These are phyloP conservation scores for Drosophila merina DNA, from an alignment of 2,888 invertebrate species.

Conservation along the genomic window DNA sequence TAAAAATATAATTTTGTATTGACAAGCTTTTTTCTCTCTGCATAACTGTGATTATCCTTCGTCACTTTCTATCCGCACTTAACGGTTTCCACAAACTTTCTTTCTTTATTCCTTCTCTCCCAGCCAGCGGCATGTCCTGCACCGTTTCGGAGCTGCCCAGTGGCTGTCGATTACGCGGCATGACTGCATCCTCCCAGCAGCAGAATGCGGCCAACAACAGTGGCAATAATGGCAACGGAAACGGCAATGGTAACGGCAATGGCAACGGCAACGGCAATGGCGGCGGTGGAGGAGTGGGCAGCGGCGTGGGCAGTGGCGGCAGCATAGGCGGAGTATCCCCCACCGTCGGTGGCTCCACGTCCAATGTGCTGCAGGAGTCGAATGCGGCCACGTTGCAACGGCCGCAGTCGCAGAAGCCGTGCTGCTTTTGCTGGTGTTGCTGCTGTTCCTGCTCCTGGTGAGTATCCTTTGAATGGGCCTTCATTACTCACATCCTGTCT, in stretches of 20 bases:
- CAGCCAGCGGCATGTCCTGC: constrained; percentile 85
- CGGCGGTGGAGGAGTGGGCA: constrained; percentile 63
- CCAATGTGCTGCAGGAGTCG: constrained; percentile 82
- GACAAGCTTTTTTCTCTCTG: not conserved
- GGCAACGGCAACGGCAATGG: constrained; percentile 60
- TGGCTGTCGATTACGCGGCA: constrained; percentile 84
- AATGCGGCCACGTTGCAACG: constrained; percentile 79
- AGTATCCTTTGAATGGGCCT: constrained; percentile 65
- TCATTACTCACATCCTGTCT: constrained; percentile 22
- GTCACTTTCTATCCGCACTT: not conserved
- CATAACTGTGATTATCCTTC: not conserved
- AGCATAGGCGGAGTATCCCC: constrained; percentile 69
- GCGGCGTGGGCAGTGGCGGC: constrained; percentile 75
- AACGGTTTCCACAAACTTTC: constrained; percentile 6
- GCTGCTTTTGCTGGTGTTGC: constrained; percentile 89
- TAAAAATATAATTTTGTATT: not conserved
- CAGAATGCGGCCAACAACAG: constrained; percentile 74
- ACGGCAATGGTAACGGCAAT: constrained; percentile 71
- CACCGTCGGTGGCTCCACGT: constrained; percentile 69
- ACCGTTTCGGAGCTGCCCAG: constrained; percentile 85
- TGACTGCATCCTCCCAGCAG: constrained; percentile 83
- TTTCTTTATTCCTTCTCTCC: constrained; percentile 17
- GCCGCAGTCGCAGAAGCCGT: constrained; percentile 86
- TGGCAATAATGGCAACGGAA: constrained; percentile 62
- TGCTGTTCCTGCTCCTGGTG: constrained; percentile 90